Evolutionary conservation across 2,797 vertebrate species (phyloP), one percentile per base, ranked within the genome.

Genomic region (Polyboroides typus): DNA sequence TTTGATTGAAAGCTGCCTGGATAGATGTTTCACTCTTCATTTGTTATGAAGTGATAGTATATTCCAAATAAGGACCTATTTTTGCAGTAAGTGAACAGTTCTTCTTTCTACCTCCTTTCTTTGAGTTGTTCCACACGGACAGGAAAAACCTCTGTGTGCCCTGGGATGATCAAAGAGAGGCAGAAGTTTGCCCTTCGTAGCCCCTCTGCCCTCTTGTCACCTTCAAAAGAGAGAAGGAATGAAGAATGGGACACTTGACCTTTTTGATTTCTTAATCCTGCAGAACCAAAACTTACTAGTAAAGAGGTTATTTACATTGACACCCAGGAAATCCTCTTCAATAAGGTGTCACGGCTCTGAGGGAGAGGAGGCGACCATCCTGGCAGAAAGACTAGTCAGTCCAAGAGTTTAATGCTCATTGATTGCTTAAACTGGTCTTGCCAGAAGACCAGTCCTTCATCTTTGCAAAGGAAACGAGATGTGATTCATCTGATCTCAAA

Each of bases 301-400:
- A 40, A 50, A 85, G 23, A 62, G 7, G 2, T 80, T 90, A 29
- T 84, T 92, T 85, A 56, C 47, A 40, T 1, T 31, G 70, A 27
- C 22, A 40, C 4, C 11, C 21, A 8, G 21, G 60, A 36, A 86
- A 31, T 21, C 6, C 21, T 83, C 33, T 67, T 74, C 47, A 55
- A 0, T 42, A 25, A 50, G 19, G 17, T 21, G 29, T 15, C 23
- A 31, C 1, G 0, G 3, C 42, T 68, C 27, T 1, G 1, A 36
- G 42, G 15, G 10, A 58, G 16, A 56, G 15, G 11, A 81, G 16
- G 8, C 1, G 2, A 59, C 16, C 29, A 15, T 33, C 12, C 33
- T 27, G 33, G 44, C 15, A 44, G 33, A 40, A 56, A 26, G 18
- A n/a, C 36, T 34, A 58, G 31, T 52, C n/a, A 42, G 9, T 79